These are phyloP conservation scores for Paramormyrops hopkinsi DNA, from an alignment of 2,797 vertebrate species.

Conservation along the genomic window DNA sequence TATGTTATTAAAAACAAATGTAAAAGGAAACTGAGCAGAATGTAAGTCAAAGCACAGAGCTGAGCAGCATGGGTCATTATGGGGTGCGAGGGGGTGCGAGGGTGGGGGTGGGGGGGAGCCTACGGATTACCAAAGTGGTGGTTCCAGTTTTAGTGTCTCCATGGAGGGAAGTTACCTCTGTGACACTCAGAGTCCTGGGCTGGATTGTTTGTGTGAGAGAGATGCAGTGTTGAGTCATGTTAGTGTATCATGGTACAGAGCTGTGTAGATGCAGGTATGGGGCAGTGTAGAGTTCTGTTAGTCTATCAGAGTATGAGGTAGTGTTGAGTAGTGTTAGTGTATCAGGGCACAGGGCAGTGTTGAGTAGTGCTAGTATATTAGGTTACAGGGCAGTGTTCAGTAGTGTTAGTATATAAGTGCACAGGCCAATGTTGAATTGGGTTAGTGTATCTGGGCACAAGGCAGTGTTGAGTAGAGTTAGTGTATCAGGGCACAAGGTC, in stretches of 20 bases:
- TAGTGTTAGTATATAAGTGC: not conserved
- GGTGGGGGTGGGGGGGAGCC: not conserved
- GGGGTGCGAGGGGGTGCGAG: not conserved
- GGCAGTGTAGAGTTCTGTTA: not conserved
- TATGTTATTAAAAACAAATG: not conserved
- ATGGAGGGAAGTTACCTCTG: not conserved
- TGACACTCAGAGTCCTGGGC: not conserved
- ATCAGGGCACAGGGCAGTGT: not conserved
- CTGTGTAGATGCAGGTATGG: not conserved
- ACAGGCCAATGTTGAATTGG: not conserved
- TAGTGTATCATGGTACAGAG: not conserved
- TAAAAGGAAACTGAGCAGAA: not conserved
- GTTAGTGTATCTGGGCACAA: not conserved
- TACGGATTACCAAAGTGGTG: not conserved
- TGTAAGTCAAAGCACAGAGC: not conserved
- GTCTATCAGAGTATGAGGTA: not conserved
- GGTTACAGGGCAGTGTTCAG: not conserved
- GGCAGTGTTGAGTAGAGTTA: not conserved
- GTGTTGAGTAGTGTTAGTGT: not conserved
- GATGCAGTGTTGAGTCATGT: not conserved
- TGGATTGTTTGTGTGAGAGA: not conserved
- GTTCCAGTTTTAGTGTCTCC: not conserved
- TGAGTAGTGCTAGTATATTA: not conserved
- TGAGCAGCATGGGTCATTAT: not conserved
- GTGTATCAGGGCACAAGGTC: not conserved